Evolutionary conservation across 1,140 invertebrate species (phyloP), one percentile per base, ranked within the genome.

Genomic region (Plectrocnemia conspersa): DNA sequence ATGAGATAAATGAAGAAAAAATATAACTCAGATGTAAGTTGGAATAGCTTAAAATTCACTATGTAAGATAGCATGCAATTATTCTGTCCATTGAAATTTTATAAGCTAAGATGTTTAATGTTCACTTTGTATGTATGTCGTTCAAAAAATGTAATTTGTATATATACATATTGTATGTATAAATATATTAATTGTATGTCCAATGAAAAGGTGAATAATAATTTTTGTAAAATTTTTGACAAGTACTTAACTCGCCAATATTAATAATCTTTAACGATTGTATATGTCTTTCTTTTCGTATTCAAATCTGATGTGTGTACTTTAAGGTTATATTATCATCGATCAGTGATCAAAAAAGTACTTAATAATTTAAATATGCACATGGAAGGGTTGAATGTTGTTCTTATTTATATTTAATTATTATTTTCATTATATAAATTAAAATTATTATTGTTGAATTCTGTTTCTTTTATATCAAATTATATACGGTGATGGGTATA

Each of bases 11-110:
- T 24, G 41, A 48, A 59, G 42, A 41, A 47, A 53, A 58, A 41
- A 44, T 22, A 53, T 56, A 54, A 60, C 35, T 56, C 47, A 41
- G 33, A 41, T 42, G 32, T 53, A 54, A 56, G 44, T n/a, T 50
- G 35, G 54, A 15, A 53, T 61, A 57, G 36, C 47, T 57, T 54
- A 49, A 56, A 23, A 58, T 18, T 61, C 59, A 57, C 59, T 35
- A 53, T 61, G 59, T 61, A 61, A 57, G 54, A 61, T 61, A 61
- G 54, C 45, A 56, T 52, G 59, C 59, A 61, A 61, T 54, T 57
- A 61, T 45, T 61, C 59, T 61, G 59, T 61, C 59, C 59, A 61
- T 61, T 61, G 50, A 56, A 41, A 61, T 25, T 56, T 60, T 60
- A 60, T 59, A 55, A 18, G 27, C 49, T 56, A 56, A 52, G 50